These are phyloP conservation scores for Seriola aureovittata DNA, from an alignment of 2,113 vertebrate genomes.

Conservation along the genomic window DNA sequence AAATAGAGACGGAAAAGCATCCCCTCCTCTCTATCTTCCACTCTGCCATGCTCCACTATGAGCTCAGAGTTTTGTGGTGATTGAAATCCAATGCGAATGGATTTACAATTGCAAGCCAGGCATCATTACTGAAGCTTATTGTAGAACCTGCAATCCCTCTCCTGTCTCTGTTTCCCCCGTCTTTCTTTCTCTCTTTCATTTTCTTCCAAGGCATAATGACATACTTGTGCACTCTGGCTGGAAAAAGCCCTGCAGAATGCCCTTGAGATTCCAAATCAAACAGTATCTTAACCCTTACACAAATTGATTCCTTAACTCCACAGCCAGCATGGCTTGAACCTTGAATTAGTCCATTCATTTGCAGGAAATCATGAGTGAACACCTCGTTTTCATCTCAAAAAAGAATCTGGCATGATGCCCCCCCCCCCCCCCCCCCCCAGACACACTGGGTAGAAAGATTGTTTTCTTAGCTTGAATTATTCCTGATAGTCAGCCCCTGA, in stretches of 20 bases:
- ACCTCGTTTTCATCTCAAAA: constrained; percentile 44
- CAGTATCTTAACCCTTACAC: constrained; percentile 65
- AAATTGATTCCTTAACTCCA: constrained; percentile 75
- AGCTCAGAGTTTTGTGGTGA: constrained; percentile 50
- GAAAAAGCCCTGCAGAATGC: constrained; percentile 47
- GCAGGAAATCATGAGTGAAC: constrained; percentile 26
- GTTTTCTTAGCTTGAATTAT: constrained; percentile 54
- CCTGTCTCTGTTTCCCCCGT: constrained; percentile 4
- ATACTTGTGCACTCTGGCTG: constrained; percentile 75
- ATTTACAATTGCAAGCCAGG: constrained; percentile 63
- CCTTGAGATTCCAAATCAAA: constrained; percentile 79
- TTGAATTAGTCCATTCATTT: constrained; percentile 39
- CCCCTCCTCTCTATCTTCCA: not conserved
- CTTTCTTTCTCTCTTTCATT: constrained; percentile 18
- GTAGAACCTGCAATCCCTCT: constrained; percentile 23
- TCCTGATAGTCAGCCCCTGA: constrained; percentile 44
- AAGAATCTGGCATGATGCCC: not conserved
- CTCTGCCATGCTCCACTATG: not conserved
- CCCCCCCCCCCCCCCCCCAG: not conserved
- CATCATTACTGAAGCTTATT: constrained; percentile 38
- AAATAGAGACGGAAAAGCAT: constrained; percentile 32
- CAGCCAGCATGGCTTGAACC: constrained; percentile 17
- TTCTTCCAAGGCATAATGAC: constrained; percentile 54
- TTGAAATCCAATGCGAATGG: constrained; percentile 66
- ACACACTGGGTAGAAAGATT: constrained; percentile 23